Evolutionary conservation across 2,797 vertebrate genomes (phyloP), one percentile per base, ranked within the genome.

Genomic region (Syncerus caffer): DNA sequence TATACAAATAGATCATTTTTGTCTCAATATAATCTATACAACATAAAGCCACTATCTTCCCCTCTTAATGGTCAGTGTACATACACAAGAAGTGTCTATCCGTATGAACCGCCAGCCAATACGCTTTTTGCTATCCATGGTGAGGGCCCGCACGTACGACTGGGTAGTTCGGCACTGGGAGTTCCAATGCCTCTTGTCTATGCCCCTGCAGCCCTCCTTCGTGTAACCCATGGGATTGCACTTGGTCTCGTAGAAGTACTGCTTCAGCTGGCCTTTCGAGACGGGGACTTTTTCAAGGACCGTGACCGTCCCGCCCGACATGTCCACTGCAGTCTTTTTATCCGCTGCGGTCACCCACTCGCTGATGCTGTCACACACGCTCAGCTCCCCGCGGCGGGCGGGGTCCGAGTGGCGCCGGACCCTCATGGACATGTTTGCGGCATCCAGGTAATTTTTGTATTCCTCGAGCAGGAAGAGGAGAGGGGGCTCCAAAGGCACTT

Each of bases 211-310:
- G 98, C 99, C 99, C 98, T 99, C 99, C 99, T 99, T 99, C 55
- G 99, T 99, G 99, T 99, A 99, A 97, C 99, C 99, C 98, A 99
- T 99, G 94, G 99, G 99, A 99, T 99, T 99, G 99, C 99, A 99
- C 99, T 99, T 99, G 99, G 99, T 99, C 99, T 99, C 99, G 85
- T 99, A 99, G 99, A 99, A 99, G 99, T 99, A 99, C 99, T 99
- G 99, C 99, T 99, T 99, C 99, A 99, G 99, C 99, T 99, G 99
- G 99, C 99, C 99, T 98, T 99, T 99, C 97, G 99, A 99, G 98
- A 99, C 99, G 45, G 99, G 99, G 98, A 99, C 99, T 98, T 99
- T 99, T 98, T 99, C 99, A 98, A 99, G 99, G 98, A 99, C 99
- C 4, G 99, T 99, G 98, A 99, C 99, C 0, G 99, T 99, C 84